These are phyloP conservation scores for Leptobrachium ailaonicum DNA, from an alignment of 2,113 vertebrate species.

Conservation along the genomic window DNA sequence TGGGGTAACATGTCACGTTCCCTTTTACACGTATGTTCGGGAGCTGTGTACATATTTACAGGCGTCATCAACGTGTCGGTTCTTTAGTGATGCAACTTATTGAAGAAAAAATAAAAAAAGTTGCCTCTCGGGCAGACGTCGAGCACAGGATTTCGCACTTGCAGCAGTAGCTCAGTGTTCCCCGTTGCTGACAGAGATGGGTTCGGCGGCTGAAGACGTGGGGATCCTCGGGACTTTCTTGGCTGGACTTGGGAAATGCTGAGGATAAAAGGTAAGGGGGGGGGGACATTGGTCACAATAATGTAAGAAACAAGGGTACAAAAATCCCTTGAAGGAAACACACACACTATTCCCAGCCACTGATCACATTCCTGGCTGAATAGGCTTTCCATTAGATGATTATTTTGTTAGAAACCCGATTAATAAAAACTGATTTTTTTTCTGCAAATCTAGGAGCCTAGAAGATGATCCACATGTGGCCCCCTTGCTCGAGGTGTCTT, in stretches of 20 bases:
- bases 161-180: constrained; percentile 70
- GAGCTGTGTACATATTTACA: constrained; percentile 6
- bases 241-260: constrained; percentile 92
- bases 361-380: no score
- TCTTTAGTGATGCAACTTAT: not conserved
- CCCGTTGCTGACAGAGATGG: constrained; percentile 81
- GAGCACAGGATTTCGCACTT: constrained; percentile 51
- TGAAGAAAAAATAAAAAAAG: not conserved
- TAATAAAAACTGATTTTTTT: no score
- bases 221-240: constrained; percentile 97
- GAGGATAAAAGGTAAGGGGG: constrained; percentile 37
- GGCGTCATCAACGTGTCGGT: not conserved
- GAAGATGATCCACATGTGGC: no score
- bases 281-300: no score
- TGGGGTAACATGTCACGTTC: not conserved
- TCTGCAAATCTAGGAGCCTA: no score
- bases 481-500: no score
- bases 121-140: not conserved
- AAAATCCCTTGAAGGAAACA: no score
- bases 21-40: not conserved
- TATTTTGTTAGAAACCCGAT: no score
- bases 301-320: no score
- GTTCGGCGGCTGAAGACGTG: constrained; percentile 68
- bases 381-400: no score
- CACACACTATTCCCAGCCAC: no score